phyloP scores from a whole-genome alignment of 2,113 vertebrate species.

The Gymnogyps californianus region DNA sequence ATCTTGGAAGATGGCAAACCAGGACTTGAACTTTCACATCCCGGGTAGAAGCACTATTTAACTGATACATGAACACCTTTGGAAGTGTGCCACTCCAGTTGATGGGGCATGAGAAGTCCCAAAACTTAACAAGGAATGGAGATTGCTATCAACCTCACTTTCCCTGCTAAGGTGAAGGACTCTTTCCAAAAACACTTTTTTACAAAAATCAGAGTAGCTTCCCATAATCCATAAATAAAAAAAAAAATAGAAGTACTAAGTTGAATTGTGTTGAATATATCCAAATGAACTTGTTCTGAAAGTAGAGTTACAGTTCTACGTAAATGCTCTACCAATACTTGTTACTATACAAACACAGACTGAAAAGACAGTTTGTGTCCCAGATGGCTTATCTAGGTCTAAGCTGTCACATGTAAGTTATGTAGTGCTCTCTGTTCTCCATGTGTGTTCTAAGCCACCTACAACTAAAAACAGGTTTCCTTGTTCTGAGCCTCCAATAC shows the following conservation, averaged over 20 bases:
- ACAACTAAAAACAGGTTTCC: neutral
- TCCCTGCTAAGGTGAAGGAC: neutral
- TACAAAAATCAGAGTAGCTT: neutral
- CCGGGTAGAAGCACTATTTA: neutral
- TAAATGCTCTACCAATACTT: neutral
- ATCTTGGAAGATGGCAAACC: neutral
- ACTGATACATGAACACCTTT: accelerated
- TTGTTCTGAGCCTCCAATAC: neutral
- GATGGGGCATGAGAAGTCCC: neutral
- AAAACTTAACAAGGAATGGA: neutral
- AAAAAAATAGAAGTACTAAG: neutral
- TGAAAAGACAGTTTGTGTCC: neutral
- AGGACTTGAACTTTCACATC: neutral
- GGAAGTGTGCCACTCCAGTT: neutral
- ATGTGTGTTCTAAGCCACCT: neutral
- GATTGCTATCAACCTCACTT: neutral
- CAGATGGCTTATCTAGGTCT: neutral
- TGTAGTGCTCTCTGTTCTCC: neutral
- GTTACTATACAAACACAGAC: neutral
- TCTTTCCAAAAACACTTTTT: neutral
- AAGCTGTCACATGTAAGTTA: neutral
- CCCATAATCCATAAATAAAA: neutral
- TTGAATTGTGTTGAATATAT: neutral
- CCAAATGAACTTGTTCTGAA: neutral
- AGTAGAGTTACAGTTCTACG: neutral